Conservation (phyloP, 2,797 vertebrate genomes). For the Acomys russatus region DNA sequence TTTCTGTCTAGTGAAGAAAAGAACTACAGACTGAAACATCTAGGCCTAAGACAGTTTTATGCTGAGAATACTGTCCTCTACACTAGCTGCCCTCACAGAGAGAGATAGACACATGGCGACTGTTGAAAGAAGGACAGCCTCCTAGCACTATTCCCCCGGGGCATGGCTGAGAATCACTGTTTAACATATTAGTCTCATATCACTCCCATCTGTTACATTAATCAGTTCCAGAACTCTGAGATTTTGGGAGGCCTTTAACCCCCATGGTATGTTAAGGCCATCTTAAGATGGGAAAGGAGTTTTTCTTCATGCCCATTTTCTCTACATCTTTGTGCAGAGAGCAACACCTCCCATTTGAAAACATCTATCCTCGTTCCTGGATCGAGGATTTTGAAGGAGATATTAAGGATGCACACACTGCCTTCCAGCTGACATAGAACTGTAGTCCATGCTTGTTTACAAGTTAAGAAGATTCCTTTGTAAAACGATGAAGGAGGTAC, state of each 20-base stretch:
- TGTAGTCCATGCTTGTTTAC: background rate
- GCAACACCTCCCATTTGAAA: background rate
- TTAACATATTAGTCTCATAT: background rate
- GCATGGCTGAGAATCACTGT: background rate
- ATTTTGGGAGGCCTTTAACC: background rate
- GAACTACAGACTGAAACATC: background rate
- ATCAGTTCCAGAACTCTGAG: background rate
- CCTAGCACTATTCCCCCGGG: background rate
- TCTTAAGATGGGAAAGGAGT: slow-evolving; percentile 14
- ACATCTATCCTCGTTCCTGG: background rate
- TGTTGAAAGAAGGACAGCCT: background rate
- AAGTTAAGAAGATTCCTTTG: slow-evolving; percentile 43
- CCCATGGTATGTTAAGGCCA: background rate
- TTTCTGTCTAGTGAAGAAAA: background rate
- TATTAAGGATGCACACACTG: background rate
- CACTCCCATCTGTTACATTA: background rate
- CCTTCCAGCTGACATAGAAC: slow-evolving; percentile 1
- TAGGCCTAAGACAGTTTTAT: background rate
- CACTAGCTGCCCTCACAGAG: background rate
- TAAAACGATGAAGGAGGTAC: slow-evolving; percentile 27
- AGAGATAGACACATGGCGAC: background rate
- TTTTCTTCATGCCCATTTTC: background rate
- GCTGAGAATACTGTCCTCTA: background rate
- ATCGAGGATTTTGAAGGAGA: slow-evolving; percentile 42
- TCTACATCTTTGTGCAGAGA: slow-evolving; percentile 5